Evolutionary conservation across 2,113 vertebrate genomes (phyloP), one percentile per base, ranked within the genome.

Genomic region (Athene cunicularia): DNA sequence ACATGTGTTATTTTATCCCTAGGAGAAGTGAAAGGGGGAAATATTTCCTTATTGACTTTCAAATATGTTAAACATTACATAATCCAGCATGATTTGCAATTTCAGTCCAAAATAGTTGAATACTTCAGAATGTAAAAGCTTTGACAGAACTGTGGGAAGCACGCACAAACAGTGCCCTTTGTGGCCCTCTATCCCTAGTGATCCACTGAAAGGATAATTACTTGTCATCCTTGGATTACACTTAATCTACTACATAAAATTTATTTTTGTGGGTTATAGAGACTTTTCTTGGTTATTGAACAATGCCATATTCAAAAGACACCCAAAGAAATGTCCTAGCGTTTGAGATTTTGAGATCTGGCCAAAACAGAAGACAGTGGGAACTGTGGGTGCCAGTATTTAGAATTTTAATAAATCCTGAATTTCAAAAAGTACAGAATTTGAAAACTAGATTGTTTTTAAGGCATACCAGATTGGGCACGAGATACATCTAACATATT

Each of bases 161-260:
- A 41, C 59, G 20, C 12, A 45, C 13, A 70, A 87, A 66, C 24
- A 19, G 5, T 70, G 35, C 13, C 33, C 14, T 55, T 75, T 62
- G 26, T 58, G 39, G 12, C 11, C 2, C 9, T 68, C n/a, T 10
- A 55, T 41, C 7, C 7, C 11, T 13, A 80, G 22, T 37, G 22
- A 64, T 60, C 8, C 7, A 68, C 11, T 60, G 43, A 60, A 90
- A 66, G 27, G 19, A 37, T 66, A 53, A 14, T 79, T 32, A 52
- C 7, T 47, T 3, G 2, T 12, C 7, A 13, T 45, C 8, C 28
- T 83, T 2, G 0, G 30, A 30, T 16, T 79, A 33, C 3, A 8
- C 10, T 76, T 85, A 45, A 80, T 26, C 27, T n/a, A 66, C n/a
- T 45, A 23, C 39, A 66, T 63, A 8, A 5, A 58, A 33, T n/a